Evolutionary conservation across 37 sponge, comb jelly and placozoan species (phyloP).

Genomic region (Agelas oroides): DNA sequence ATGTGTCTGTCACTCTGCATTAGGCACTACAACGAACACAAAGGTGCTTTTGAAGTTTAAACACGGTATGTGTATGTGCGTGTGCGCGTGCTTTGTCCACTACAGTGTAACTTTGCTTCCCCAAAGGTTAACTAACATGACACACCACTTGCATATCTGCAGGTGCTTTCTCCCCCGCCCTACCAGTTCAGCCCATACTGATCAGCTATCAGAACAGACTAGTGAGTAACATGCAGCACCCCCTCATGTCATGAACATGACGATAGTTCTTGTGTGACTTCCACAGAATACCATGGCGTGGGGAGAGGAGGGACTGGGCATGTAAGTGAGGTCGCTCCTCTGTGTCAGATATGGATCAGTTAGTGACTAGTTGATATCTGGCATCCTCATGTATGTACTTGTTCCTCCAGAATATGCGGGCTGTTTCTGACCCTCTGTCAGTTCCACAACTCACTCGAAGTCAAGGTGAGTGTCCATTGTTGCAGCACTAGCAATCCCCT

Average conservation of each 20-base stretch:
- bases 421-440: conserved; percentile 60
- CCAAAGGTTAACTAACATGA: too few species aligned
- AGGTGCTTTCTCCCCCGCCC: conserved; percentile 65
- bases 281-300: conserved; percentile 61
- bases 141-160: background rate
- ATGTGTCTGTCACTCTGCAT: background rate
- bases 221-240: too few species aligned
- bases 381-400: too few species aligned
- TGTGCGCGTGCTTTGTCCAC: too few species aligned
- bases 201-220: conserved; percentile 48
- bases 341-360: too few species aligned
- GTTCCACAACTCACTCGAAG: conserved; percentile 59
- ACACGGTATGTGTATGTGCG: conserved; percentile 31
- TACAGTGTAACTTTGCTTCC: too few species aligned
- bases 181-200: conserved; percentile 60
- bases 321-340: conserved; percentile 30
- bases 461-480: conserved; percentile 32
- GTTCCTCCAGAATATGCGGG: conserved; percentile 21
- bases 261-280: too few species aligned
- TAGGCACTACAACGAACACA: conserved; percentile 66
- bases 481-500: too few species aligned
- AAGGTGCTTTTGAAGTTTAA: conserved; percentile 58
- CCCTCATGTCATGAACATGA: too few species aligned
- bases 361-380: too few species aligned
- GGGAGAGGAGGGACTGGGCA: conserved; percentile 22